A percentile compares a stretch with the other conserved stretches of the same genome.
These are phyloP conservation scores for Notospermus geniculatus DNA, from an alignment of 1,140 invertebrate genomes.

Conservation along the genomic window DNA sequence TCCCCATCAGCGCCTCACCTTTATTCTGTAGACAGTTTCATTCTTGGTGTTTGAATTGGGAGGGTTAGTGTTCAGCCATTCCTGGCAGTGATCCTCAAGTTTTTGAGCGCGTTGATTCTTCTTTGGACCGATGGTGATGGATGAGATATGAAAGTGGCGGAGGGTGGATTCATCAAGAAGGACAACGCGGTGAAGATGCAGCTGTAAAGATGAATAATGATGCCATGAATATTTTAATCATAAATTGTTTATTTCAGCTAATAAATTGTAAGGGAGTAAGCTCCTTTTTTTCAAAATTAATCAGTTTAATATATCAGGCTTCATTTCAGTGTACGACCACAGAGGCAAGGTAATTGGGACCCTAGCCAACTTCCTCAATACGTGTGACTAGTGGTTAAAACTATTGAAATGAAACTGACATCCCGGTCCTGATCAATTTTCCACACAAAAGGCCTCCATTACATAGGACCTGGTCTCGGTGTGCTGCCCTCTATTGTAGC, in stretches of 20 bases:
- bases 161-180: constrained; percentile 71
- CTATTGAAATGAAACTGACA: too few species aligned
- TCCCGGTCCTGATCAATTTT: too few species aligned
- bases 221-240: background rate
- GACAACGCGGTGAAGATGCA: constrained; percentile 62
- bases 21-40: constrained; percentile 62
- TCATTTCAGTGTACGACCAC: background rate
- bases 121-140: constrained; percentile 51
- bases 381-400: too few species aligned
- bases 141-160: constrained; percentile 69
- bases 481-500: too few species aligned
- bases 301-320: background rate
- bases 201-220: constrained; percentile 23
- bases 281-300: too few species aligned
- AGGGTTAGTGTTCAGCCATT: constrained; percentile 52
- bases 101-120: constrained; percentile 54
- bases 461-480: too few species aligned
- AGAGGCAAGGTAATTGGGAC: too few species aligned
- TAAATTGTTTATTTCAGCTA: too few species aligned
- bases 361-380: too few species aligned
- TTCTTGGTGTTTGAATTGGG: constrained; percentile 37
- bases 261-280: background rate
- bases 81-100: constrained; percentile 51
- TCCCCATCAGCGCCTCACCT: constrained; percentile 42
- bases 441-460: too few species aligned